phyloP scores from a whole-genome alignment of 53 echinoderm and acorn worm species.

The Patiria pectinifera region DNA sequence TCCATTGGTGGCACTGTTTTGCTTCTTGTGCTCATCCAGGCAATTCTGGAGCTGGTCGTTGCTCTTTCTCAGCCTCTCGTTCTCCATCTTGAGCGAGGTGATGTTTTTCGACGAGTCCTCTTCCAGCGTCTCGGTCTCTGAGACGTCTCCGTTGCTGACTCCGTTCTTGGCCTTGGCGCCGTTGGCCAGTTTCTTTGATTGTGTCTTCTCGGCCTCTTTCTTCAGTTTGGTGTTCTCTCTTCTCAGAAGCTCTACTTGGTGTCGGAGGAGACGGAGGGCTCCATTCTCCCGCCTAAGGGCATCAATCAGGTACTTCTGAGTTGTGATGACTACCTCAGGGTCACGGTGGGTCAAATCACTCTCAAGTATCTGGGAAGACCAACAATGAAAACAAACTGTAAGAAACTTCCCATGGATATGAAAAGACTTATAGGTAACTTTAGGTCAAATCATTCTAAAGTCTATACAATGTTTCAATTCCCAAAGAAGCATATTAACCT shows the following conservation, averaged over 20 bases:
- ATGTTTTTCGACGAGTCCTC: slow-evolving; percentile 45
- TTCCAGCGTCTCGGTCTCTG: slow-evolving; percentile 18
- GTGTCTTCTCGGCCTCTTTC: slow-evolving; percentile 58
- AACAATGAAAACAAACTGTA: slow-evolving; percentile 13
- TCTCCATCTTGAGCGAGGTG: slow-evolving; percentile 66
- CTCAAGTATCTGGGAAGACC: slow-evolving; percentile 66
- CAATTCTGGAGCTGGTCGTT: slow-evolving; percentile 61
- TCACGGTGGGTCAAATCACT: slow-evolving; percentile 57
- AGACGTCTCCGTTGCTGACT: slow-evolving; percentile 26
- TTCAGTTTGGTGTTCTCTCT: slow-evolving; percentile 76
- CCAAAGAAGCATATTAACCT: too few species aligned
- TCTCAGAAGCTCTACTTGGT: slow-evolving; percentile 76
- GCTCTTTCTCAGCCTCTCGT: slow-evolving; percentile 64
- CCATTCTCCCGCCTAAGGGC: slow-evolving; percentile 78
- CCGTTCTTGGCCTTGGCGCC: slow-evolving; percentile 34
- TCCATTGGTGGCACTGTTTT: slow-evolving; percentile 30
- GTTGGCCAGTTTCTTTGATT: slow-evolving; percentile 31
- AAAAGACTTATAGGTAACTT: not conserved
- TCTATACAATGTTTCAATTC: too few species aligned
- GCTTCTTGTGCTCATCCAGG: slow-evolving; percentile 37
- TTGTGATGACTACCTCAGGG: slow-evolving; percentile 68
- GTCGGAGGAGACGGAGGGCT: slow-evolving; percentile 78
- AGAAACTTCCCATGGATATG: not conserved
- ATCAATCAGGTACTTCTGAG: slow-evolving; percentile 82
- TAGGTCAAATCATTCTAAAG: too few species aligned